Percentiles rank a stretch among this genome's conserved stretches.
Evolutionary conservation across 2,888 invertebrate genomes (phyloP).

Genomic region (Archips crataeganus): DNA sequence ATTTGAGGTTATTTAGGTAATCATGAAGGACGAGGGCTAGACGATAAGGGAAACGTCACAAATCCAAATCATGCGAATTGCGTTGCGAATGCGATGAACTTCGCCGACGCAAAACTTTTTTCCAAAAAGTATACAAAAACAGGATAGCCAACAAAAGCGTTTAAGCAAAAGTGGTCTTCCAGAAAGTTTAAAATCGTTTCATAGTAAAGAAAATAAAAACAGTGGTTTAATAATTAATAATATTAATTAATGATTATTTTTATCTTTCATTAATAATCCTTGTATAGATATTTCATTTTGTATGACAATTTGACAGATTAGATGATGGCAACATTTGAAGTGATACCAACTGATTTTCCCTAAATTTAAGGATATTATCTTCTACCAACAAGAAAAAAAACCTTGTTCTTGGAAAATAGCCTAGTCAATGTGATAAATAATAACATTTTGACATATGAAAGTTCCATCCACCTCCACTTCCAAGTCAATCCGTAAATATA

Average conservation of each 20-base stretch:
- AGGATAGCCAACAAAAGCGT: constrained; percentile 30
- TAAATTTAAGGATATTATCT: not conserved
- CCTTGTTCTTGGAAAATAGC: too few species aligned
- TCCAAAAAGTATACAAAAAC: constrained; percentile 37
- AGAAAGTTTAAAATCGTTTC: too few species aligned
- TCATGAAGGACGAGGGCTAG: constrained; percentile 50
- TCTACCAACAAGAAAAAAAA: not conserved
- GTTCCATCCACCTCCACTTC: too few species aligned
- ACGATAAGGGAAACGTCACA: constrained; percentile 35
- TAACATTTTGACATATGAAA: too few species aligned
- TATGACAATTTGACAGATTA: not conserved
- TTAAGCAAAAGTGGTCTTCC: not conserved
- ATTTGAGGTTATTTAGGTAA: constrained; percentile 66
- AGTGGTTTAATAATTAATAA: too few species aligned
- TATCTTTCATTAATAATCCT: too few species aligned
- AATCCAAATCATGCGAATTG: not conserved
- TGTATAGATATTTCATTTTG: too few species aligned
- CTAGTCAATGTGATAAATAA: too few species aligned
- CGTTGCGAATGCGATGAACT: too few species aligned
- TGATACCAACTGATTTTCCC: constrained; percentile 13
- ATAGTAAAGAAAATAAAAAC: too few species aligned
- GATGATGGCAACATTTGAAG: constrained; percentile 28
- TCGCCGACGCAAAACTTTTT: not conserved
- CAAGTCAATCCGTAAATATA: too few species aligned
- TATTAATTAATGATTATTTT: too few species aligned